Base-by-base conservation (phyloP, 2,888 invertebrate genomes). In the Drosophila prolongata region DNA sequence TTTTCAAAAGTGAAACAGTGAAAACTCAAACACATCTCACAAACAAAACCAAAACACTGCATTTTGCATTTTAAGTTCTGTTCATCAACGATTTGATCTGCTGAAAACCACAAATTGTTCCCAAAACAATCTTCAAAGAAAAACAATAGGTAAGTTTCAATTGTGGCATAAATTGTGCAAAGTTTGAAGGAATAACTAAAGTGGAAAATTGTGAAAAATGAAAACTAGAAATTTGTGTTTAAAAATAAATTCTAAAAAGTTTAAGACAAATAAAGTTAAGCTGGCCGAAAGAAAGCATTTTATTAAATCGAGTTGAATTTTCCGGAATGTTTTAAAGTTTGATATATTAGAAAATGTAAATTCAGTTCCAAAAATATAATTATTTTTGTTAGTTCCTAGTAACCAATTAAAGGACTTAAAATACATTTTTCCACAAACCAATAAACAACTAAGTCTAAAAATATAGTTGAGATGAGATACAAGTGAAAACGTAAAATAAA, bases 1-100 rank as follows among this genome's bases (percentile, higher is more conserved):
- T 47, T 43, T 16, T 11, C 24, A 52, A 52, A 77, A 79, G 74
- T 82, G 77, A 67, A 68, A 40, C 46, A 75, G 87, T 83, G 89
- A 66, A 42, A 67, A 54, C 44, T 35, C n/a, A 54, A 46, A 52
- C 50, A 43, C 75, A 53, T 14, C 58, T 42, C 58, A 58, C 38
- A 73, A 42, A 46, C 13, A 37, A 55, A 56, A 52, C 24, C 44
- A 5, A 35, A 56, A 52, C 58, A 69, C 37, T 24, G 30, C 35
- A 9, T 58, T 67, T 67, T 27, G 27, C 43, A 11, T 60, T 70
- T 69, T 57, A 44, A 30, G 35, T 68, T 58, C 16, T 38, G 42
- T 52, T 35, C 11, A 42, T 37, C 19, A 24, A 38, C 24, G 30
- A 40, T n/a, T 42, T 13, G 8, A 44, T 50, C 19, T 34, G 30